Percentiles rank a stretch among this genome's conserved stretches.
Evolutionary conservation across 2,888 invertebrate species (phyloP).

Genomic region (Diplolepis rosae): DNA sequence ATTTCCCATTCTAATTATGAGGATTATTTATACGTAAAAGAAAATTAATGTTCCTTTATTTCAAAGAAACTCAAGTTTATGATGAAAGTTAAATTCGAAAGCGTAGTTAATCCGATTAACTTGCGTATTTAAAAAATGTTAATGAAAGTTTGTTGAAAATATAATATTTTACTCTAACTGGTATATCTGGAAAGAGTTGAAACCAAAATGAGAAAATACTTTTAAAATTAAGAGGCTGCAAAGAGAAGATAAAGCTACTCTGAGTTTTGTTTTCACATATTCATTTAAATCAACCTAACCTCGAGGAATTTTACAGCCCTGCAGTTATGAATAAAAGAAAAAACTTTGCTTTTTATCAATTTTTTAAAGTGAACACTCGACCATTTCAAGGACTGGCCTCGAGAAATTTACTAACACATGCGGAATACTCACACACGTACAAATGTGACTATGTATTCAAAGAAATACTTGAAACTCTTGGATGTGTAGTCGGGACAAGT

Average conservation of each 20-base stretch:
- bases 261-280: neutral
- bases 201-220: neutral
- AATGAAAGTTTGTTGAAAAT: constrained; percentile 2
- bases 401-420: neutral
- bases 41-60: neutral
- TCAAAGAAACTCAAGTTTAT: neutral
- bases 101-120: neutral
- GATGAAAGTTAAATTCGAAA: neutral
- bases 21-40: neutral
- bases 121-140: neutral
- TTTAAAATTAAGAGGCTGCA: neutral
- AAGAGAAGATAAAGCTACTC: neutral
- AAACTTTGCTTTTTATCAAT: constrained; percentile 34
- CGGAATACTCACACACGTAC: neutral
- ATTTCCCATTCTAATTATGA: too few relatives aligned
- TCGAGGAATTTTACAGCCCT: constrained; percentile 32
- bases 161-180: neutral
- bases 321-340: constrained; percentile 40
- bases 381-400: constrained; percentile 2
- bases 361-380: constrained; percentile 28
- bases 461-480: constrained; percentile 20
- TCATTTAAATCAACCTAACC: neutral
- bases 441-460: too few relatives aligned
- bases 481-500: constrained; percentile 34
- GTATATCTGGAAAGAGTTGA: neutral